Base-by-base conservation (phyloP, 2,888 invertebrate genomes). In the Thecophora atra region DNA sequence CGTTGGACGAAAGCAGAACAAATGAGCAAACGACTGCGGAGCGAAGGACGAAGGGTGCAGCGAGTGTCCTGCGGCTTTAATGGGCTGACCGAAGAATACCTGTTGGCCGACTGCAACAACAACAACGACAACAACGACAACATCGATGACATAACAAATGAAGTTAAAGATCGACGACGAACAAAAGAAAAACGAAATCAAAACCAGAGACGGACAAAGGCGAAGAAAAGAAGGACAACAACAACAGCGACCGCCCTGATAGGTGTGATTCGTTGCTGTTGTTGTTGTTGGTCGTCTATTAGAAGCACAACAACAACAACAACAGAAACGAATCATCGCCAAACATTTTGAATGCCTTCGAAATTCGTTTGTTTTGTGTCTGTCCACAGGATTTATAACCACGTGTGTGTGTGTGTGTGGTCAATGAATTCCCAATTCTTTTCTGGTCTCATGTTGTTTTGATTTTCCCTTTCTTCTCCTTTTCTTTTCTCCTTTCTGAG, bases 231-330 rank as follows among this genome's bases (percentile, higher is more conserved):
- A n/a, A 47, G 8, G 5, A n/a, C 17, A 47, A n/a, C 17, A 47
- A 47, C 15, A 4, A 47, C 51, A 58, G 69, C 63, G 82, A 81
- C 82, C 82, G 82, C 82, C 82, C 82, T 79, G 83, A 79, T 74
- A 82, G 83, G 83, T 82, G 82, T 83, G 82, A 82, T 82, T 82
- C 81, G 81, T 80, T n/a, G n/a, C n/a, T n/a, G n/a, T n/a, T n/a
- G n/a, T n/a, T n/a, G n/a, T n/a, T n/a, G n/a, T n/a, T 56, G 11
- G 15, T 56, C 3, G 19, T 4, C 24, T 21, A 56, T 24, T n/a
- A 6, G 24, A 17, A 54, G n/a, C 17, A 54, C 8, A 54, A 17
- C 6, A 17, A 56, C 5, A n/a, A 83, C 82, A 81, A 79, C 81
- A 79, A 81, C 81, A 81, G 82, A 82, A 81, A 6, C 26, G n/a